Conservation (phyloP, 2,113 vertebrate genomes). For the Passer domesticus region DNA sequence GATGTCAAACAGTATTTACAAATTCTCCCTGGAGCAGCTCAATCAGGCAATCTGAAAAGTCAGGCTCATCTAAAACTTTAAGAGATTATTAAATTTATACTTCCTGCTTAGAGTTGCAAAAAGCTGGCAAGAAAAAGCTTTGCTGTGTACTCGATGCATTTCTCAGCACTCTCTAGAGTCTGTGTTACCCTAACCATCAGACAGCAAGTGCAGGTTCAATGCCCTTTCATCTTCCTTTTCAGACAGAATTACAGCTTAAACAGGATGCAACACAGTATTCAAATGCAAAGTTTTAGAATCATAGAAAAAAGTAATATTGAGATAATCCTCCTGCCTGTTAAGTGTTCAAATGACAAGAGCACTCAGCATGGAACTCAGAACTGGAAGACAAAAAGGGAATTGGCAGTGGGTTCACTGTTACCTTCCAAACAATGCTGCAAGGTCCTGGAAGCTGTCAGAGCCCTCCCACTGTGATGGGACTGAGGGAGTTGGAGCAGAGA, state of each 20-base stretch:
- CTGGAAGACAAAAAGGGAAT: background rate
- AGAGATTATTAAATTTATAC: background rate
- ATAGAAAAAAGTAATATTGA: background rate
- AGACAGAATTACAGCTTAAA: background rate
- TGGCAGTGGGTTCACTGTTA: background rate
- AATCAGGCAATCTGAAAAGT: background rate
- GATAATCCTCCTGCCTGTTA: background rate
- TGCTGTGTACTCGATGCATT: background rate
- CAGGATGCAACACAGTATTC: background rate
- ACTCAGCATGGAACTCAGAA: background rate
- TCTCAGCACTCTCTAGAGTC: background rate
- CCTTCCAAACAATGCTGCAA: conserved; percentile 2
- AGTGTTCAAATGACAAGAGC: background rate
- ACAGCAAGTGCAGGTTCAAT: background rate
- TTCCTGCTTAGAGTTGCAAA: background rate
- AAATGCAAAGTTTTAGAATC: background rate
- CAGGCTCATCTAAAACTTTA: background rate
- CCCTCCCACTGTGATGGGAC: background rate
- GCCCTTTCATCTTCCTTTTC: background rate
- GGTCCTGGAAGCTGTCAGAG: background rate
- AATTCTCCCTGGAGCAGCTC: background rate
- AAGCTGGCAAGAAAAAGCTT: background rate
- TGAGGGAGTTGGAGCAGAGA: background rate
- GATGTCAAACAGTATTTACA: background rate
- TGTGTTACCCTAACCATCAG: background rate